phyloP scores from a whole-genome alignment of 92 coral and sea anemone genomes.

The Zoanthus sansibaricus region DNA sequence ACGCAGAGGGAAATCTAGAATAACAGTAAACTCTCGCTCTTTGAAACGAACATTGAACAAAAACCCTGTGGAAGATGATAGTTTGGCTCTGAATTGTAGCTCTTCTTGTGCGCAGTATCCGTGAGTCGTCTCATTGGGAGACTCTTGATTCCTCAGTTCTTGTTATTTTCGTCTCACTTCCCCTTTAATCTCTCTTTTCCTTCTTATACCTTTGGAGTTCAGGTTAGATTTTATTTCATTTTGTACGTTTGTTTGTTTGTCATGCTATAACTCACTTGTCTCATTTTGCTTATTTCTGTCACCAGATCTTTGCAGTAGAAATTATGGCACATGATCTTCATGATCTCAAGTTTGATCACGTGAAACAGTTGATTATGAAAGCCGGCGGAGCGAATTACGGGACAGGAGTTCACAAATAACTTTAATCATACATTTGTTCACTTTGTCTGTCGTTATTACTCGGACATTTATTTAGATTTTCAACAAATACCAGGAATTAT shows the following conservation, averaged over 20 bases:
- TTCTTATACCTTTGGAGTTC: background rate
- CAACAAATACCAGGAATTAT: background rate
- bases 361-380: conserved; percentile 66
- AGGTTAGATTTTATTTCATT: background rate
- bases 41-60: too few species aligned
- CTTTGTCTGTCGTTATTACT: background rate
- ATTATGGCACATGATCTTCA: conserved; percentile 72
- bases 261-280: background rate
- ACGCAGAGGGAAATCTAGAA: too few species aligned
- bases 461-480: background rate
- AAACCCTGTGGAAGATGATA: too few species aligned
- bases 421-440: background rate
- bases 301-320: conserved; percentile 91
- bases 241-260: background rate
- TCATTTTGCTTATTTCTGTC: background rate
- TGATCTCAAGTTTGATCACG: conserved; percentile 68
- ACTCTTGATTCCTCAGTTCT: background rate
- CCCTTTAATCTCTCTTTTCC: background rate
- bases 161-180: background rate
- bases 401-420: conserved; percentile 57
- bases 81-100: too few species aligned
- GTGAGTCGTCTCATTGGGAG: too few species aligned
- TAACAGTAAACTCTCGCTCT: too few species aligned
- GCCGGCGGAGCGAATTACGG: conserved; percentile 99
- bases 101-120: too few species aligned